phyloP scores from a whole-genome alignment of 2,888 invertebrate species.

The Drosophila anomalipes region DNA sequence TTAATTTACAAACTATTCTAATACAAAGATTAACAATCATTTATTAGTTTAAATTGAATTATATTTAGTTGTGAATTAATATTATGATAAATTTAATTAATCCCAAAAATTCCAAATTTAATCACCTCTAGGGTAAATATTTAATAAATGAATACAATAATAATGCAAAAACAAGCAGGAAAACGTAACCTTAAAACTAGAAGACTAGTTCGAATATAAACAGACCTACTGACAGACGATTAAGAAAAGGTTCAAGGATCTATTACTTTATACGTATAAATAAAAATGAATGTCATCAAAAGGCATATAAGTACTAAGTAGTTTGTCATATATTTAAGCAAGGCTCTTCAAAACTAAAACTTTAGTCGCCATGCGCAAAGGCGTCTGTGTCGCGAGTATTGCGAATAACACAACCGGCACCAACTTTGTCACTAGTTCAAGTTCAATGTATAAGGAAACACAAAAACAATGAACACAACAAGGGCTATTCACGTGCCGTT shows the following conservation, averaged over 20 bases:
- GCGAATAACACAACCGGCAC: conserved; percentile 35
- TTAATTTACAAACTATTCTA: too few relatives aligned
- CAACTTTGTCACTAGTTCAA: conserved; percentile 62
- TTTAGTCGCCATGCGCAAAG: background rate
- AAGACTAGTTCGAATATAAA: background rate
- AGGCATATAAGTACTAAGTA: background rate
- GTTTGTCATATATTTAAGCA: background rate
- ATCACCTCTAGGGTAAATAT: too few relatives aligned
- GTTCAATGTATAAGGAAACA: conserved; percentile 63
- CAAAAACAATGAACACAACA: background rate
- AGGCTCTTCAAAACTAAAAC: background rate
- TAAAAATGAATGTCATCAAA: background rate
- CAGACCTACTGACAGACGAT: background rate
- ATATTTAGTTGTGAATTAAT: too few relatives aligned
- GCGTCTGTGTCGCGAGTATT: conserved; percentile 7
- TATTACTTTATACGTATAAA: background rate
- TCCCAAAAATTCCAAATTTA: too few relatives aligned
- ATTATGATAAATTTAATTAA: too few relatives aligned
- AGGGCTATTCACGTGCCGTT: conserved; percentile 1
- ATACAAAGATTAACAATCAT: too few relatives aligned
- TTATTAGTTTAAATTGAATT: too few relatives aligned
- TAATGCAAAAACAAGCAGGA: too few relatives aligned
- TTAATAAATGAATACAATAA: too few relatives aligned
- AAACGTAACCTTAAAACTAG: too few relatives aligned
- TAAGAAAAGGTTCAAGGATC: background rate